A percentile compares a stretch with the other conserved stretches of the same genome.
Conservation (phyloP, 2,797 vertebrate species). For the Harpagifer antarcticus region DNA sequence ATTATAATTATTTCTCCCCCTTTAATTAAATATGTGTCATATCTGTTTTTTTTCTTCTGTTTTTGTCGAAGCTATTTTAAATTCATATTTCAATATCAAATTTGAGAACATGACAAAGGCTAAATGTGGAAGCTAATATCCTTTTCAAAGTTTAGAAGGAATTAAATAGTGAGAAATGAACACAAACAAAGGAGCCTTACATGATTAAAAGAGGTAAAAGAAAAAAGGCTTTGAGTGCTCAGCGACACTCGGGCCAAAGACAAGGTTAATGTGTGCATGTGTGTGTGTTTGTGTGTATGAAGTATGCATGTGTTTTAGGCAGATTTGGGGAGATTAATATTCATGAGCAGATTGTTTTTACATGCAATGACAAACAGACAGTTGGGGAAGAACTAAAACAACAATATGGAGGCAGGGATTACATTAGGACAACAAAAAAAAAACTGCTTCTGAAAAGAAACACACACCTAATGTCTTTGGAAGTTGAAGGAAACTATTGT, state of each 20-base stretch:
- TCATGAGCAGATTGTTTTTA: slow-evolving; percentile 67
- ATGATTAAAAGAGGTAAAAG: slow-evolving; percentile 9
- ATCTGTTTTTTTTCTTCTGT: slow-evolving; percentile 12
- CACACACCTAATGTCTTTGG: not conserved
- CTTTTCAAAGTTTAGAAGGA: not conserved
- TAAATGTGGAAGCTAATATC: not conserved
- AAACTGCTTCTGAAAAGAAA: slow-evolving; percentile 17
- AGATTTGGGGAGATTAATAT: slow-evolving; percentile 65
- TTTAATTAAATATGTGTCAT: slow-evolving; percentile 20
- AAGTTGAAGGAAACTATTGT: slow-evolving; percentile 24
- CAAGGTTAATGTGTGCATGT: slow-evolving; percentile 38
- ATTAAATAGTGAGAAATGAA: not conserved
- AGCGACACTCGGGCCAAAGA: slow-evolving; percentile 34
- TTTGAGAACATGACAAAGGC: not conserved
- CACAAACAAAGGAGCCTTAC: not conserved
- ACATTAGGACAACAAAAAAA: slow-evolving; percentile 42
- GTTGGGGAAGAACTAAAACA: slow-evolving; percentile 39
- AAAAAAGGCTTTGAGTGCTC: slow-evolving; percentile 14
- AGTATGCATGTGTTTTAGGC: slow-evolving; percentile 45
- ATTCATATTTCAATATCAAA: not conserved
- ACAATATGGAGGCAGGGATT: slow-evolving; percentile 56
- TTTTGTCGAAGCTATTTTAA: slow-evolving; percentile 2
- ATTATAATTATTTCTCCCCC: not conserved
- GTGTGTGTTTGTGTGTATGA: slow-evolving; percentile 6
- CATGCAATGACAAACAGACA: slow-evolving; percentile 50